A percentile compares a stretch with the other conserved stretches of the same genome.
phyloP scores from a whole-genome alignment of 2,888 invertebrate genomes.

The Apodemia duryi region DNA sequence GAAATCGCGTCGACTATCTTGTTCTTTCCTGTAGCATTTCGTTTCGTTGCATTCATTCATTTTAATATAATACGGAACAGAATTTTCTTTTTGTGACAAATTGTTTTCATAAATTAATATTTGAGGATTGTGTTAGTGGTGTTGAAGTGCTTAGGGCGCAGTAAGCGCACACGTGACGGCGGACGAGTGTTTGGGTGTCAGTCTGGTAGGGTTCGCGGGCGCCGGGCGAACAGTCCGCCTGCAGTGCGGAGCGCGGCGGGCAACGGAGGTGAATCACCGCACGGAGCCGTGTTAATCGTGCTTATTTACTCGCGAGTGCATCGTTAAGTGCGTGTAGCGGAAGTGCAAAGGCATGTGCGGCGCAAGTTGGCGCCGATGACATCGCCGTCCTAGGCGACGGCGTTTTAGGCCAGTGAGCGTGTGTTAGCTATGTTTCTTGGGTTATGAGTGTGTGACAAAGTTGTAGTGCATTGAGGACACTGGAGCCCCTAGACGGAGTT shows the following conservation, averaged over 20 bases:
- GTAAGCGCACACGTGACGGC: constrained; percentile 64
- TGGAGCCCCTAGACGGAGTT: constrained; percentile 82
- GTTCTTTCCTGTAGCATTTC: constrained; percentile 52
- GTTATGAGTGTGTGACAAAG: constrained; percentile 79
- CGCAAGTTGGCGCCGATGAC: constrained; percentile 70
- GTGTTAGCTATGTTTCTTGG: constrained; percentile 69
- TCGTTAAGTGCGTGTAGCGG: constrained; percentile 67
- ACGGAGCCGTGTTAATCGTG: constrained; percentile 59
- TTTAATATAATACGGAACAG: constrained; percentile 48
- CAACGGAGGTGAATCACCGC: constrained; percentile 73
- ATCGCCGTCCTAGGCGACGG: constrained; percentile 63
- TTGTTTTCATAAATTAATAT: constrained; percentile 49
- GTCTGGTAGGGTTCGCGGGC: constrained; percentile 61
- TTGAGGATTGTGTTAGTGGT: constrained; percentile 50
- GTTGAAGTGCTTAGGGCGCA: constrained; percentile 45
- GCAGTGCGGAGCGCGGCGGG: constrained; percentile 65
- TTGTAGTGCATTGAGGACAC: constrained; percentile 76
- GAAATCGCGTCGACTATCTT: constrained; percentile 61
- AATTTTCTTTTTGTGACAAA: constrained; percentile 54
- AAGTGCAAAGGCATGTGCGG: constrained; percentile 74
- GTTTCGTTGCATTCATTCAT: constrained; percentile 44
- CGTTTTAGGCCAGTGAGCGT: constrained; percentile 65
- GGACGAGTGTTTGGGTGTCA: constrained; percentile 70
- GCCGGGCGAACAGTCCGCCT: constrained; percentile 53
- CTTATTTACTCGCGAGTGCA: constrained; percentile 76